Conservation (phyloP, 2,888 invertebrate species). For the Peribatodes rhomboidaria region DNA sequence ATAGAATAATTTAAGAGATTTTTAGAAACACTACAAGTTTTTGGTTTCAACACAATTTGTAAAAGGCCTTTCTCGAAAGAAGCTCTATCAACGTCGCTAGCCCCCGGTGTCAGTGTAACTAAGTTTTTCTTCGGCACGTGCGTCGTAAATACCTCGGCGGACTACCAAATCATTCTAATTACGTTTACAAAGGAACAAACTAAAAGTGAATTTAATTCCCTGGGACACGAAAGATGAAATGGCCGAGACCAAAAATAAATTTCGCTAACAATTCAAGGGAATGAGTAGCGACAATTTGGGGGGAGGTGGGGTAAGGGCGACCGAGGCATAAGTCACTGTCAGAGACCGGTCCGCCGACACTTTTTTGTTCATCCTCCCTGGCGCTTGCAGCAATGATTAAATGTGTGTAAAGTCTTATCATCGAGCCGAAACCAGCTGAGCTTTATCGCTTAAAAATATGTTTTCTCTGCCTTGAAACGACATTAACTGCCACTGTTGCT, state of each 20-base stretch:
- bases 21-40: neutral
- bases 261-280: constrained; percentile 67
- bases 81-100: constrained; percentile 17
- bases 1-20: neutral
- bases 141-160: constrained; percentile 34
- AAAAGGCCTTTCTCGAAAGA: neutral
- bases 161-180: constrained; percentile 41
- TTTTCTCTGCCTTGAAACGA: constrained; percentile 14
- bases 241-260: constrained; percentile 55
- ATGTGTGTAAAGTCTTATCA: constrained; percentile 50
- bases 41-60: neutral
- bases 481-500: constrained; percentile 18
- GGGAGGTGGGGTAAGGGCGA: constrained; percentile 70
- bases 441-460: constrained; percentile 33
- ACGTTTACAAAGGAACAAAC: constrained; percentile 33
- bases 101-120: constrained; percentile 17
- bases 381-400: constrained; percentile 69
- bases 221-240: constrained; percentile 43
- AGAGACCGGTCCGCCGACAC: constrained; percentile 66
- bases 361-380: constrained; percentile 71
- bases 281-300: constrained; percentile 73
- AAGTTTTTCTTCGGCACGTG: constrained; percentile 29
- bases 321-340: constrained; percentile 82
- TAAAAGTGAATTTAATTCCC: constrained; percentile 41
- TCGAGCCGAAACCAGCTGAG: constrained; percentile 33